Percentiles rank a stretch among this genome's conserved stretches.
Evolutionary conservation across 2,113 vertebrate genomes (phyloP).

Genomic region (Dolichallabes microphthalmus): DNA sequence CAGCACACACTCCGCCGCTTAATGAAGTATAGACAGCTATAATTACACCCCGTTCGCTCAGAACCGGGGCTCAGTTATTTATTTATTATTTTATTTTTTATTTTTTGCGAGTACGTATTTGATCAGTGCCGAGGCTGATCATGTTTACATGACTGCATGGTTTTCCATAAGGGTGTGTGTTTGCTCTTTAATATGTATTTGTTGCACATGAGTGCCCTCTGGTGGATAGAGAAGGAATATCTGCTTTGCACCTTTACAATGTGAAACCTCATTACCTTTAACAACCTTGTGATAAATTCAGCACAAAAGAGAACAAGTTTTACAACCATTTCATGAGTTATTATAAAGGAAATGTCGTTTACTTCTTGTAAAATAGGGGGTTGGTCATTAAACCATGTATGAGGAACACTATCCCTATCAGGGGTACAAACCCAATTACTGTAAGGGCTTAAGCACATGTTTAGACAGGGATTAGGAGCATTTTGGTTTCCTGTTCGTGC

Average conservation of each 20-base stretch:
- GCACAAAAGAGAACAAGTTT: slow-evolving; percentile 20
- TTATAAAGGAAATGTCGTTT: slow-evolving; percentile 21
- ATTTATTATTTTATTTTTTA: too few relatives aligned
- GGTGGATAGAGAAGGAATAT: slow-evolving; percentile 53
- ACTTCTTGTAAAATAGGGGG: background rate
- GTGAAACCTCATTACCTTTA: slow-evolving; percentile 3
- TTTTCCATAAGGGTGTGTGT: background rate
- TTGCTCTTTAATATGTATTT: background rate
- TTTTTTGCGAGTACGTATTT: slow-evolving; percentile 7
- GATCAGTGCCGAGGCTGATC: background rate
- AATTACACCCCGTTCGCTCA: slow-evolving; percentile 6
- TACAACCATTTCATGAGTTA: slow-evolving; percentile 15
- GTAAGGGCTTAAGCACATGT: background rate
- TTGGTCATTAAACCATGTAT: background rate
- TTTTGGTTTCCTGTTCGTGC: background rate
- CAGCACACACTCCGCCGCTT: background rate
- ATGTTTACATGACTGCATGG: background rate
- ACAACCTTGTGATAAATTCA: slow-evolving; percentile 23
- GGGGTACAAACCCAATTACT: background rate
- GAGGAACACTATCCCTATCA: slow-evolving; percentile 17
- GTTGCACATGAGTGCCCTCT: slow-evolving; percentile 29
- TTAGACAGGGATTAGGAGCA: background rate
- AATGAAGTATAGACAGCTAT: slow-evolving; percentile 18
- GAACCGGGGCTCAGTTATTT: slow-evolving; percentile 4
- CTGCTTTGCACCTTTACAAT: slow-evolving; percentile 28